A percentile compares a stretch with the other conserved stretches of the same genome.
Evolutionary conservation across 2,888 invertebrate species (phyloP).

Genomic region (Rhimphoctona megacephalus): DNA sequence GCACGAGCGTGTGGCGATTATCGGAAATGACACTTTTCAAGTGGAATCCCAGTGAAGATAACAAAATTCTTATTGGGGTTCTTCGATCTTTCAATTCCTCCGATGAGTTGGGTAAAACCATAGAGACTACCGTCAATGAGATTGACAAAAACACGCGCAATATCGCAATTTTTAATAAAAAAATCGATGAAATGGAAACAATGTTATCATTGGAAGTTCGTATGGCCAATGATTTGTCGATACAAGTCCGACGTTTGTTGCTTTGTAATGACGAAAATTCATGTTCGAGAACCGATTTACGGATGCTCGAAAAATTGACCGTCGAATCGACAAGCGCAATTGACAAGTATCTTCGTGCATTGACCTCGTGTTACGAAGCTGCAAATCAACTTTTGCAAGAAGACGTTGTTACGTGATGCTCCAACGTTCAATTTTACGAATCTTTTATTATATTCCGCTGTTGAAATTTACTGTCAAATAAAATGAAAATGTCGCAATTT

Average conservation of each 20-base stretch:
- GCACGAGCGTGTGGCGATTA: conserved; percentile 79
- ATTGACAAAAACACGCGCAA: conserved; percentile 64
- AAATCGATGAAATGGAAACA: conserved; percentile 71
- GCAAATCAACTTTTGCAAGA: conserved; percentile 75
- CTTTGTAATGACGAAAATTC: conserved; percentile 76
- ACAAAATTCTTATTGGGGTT: conserved; percentile 73
- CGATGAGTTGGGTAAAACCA: conserved; percentile 2
- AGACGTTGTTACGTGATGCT: conserved; percentile 66
- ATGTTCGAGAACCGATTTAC: conserved; percentile 77
- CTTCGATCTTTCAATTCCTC: conserved; percentile 65
- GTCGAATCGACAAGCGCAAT: conserved; percentile 65
- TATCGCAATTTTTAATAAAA: conserved; percentile 74
- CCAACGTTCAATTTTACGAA: neutral
- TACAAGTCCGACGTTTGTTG: conserved; percentile 78
- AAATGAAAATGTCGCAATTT: neutral
- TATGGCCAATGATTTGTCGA: conserved; percentile 79
- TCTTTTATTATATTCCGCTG: neutral
- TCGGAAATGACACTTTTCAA: conserved; percentile 80
- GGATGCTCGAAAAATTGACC: conserved; percentile 68
- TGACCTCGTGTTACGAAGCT: conserved; percentile 76
- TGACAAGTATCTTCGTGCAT: conserved; percentile 72
- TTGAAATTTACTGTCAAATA: neutral
- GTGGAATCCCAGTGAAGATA: conserved; percentile 79
- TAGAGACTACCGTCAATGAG: conserved; percentile 69
- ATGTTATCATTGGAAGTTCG: conserved; percentile 75